Conservation (phyloP, 2,113 vertebrate genomes). For the Crotalus tigris region DNA sequence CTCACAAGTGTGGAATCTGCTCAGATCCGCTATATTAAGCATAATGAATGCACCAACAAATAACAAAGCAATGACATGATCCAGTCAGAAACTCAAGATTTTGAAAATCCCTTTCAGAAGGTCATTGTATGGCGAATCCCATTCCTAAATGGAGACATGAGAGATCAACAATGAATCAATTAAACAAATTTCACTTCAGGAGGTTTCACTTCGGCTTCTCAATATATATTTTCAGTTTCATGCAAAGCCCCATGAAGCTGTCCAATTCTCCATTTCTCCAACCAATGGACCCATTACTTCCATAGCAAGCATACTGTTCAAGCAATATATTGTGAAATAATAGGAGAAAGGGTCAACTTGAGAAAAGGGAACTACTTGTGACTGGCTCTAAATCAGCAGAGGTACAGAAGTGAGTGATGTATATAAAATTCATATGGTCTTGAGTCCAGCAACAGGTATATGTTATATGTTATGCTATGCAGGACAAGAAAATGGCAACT, state of each 20-base stretch:
- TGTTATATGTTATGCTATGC: neutral
- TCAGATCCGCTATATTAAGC: neutral
- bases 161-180: neutral
- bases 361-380: neutral
- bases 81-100: neutral
- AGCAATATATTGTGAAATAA: neutral
- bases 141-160: neutral
- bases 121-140: neutral
- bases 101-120: neutral
- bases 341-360: neutral
- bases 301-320: neutral
- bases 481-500: neutral
- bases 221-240: neutral
- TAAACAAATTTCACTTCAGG: neutral
- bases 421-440: neutral
- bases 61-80: neutral
- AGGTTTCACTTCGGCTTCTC: neutral
- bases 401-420: neutral
- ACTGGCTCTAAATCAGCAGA: neutral
- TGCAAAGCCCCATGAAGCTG: neutral
- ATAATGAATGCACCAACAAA: neutral
- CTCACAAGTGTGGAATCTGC: neutral
- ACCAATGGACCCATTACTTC: neutral
- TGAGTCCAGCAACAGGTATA: neutral
- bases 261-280: neutral